phyloP scores from a whole-genome alignment of 2,888 invertebrate species.

The Cephus pulcher region DNA sequence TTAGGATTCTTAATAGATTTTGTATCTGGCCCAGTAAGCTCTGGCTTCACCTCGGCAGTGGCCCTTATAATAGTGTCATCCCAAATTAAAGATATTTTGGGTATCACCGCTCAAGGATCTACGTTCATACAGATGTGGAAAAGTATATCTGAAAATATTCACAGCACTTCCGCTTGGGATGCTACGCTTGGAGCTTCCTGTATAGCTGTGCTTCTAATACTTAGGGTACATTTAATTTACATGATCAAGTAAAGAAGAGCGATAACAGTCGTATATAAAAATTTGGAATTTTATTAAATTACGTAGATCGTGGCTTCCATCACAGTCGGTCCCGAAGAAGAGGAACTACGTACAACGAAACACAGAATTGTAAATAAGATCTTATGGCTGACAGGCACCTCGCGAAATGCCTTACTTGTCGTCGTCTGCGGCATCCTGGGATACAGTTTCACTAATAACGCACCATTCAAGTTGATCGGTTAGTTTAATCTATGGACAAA shows the following conservation, averaged over 20 bases:
- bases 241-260: neutral
- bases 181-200: constrained; percentile 80
- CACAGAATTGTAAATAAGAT: constrained; percentile 75
- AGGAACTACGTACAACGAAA: constrained; percentile 69
- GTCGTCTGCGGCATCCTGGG: constrained; percentile 79
- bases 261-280: constrained; percentile 6
- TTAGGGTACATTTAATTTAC: constrained; percentile 73
- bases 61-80: constrained; percentile 89
- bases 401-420: constrained; percentile 88
- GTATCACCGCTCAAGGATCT: constrained; percentile 77
- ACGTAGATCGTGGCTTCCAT: constrained; percentile 75
- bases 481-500: constrained; percentile 32
- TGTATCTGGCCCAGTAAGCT: constrained; percentile 89
- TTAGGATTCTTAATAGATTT: constrained; percentile 88
- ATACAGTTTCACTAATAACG: constrained; percentile 71
- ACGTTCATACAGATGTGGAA: constrained; percentile 85
- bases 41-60: constrained; percentile 91
- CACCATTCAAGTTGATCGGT: constrained; percentile 80
- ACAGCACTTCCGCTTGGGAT: constrained; percentile 77
- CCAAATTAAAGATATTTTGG: constrained; percentile 87
- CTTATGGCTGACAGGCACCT: constrained; percentile 82
- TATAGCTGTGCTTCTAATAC: constrained; percentile 79
- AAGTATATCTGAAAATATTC: constrained; percentile 77
- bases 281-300: constrained; percentile 16
- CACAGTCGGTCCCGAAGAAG: constrained; percentile 72